phyloP scores from a whole-genome alignment of 2,797 vertebrate species.

The Otolemur crassicaudatus region DNA sequence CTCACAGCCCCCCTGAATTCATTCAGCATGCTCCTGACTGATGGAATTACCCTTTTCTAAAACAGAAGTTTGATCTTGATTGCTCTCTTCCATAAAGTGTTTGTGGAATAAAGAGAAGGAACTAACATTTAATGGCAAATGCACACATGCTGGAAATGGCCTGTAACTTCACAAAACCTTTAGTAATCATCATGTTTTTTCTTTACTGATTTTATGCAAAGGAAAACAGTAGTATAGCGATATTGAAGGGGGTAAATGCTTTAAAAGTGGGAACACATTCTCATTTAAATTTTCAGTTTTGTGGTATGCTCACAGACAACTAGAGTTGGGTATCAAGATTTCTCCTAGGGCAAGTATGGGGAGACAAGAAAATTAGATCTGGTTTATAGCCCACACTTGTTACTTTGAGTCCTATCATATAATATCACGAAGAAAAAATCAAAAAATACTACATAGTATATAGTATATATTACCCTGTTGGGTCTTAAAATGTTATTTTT shows the following conservation, averaged over 20 bases:
- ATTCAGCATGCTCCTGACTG: background rate
- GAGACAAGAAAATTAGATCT: background rate
- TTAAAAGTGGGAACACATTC: background rate
- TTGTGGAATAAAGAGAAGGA: constrained; percentile 1
- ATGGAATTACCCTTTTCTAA: background rate
- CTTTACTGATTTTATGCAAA: background rate
- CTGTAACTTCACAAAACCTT: background rate
- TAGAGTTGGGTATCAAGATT: background rate
- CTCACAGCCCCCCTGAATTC: background rate
- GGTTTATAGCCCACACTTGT: background rate
- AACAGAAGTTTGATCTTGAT: background rate
- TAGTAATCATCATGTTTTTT: background rate
- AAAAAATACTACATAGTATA: background rate
- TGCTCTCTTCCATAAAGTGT: background rate
- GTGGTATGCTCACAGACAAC: background rate
- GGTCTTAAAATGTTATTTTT: constrained; percentile 14
- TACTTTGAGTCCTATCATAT: background rate
- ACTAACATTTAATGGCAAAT: background rate
- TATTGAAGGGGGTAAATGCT: background rate
- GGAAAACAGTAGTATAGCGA: background rate
- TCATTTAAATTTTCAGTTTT: background rate
- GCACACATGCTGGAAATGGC: background rate
- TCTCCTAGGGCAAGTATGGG: background rate
- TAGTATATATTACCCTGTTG: background rate
- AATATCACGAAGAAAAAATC: constrained; percentile 22